These are phyloP conservation scores for Chymomyza procnemis DNA, from an alignment of 2,888 invertebrate genomes.

Conservation along the genomic window DNA sequence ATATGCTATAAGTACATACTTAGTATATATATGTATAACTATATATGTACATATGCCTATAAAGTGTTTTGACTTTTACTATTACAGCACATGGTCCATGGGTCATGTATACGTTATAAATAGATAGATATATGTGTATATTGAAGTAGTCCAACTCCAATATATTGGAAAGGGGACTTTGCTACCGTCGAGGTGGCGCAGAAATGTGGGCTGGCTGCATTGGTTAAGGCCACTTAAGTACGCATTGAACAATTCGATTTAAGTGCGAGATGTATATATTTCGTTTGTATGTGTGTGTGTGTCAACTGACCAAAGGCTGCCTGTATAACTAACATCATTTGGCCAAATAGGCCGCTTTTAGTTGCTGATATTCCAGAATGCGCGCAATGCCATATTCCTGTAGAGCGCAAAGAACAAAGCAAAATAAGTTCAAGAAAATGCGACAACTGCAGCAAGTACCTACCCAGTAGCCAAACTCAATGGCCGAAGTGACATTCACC, in stretches of 20 bases:
- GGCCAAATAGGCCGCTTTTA: slow-evolving; percentile 60
- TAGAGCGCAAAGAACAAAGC: slow-evolving; percentile 10
- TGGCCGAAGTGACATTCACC: slow-evolving; percentile 91
- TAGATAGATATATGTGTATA: too few relatives aligned
- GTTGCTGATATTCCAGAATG: slow-evolving; percentile 70
- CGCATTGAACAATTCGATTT: slow-evolving; percentile 48
- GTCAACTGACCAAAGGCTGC: slow-evolving; percentile 8
- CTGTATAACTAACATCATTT: slow-evolving; percentile 32
- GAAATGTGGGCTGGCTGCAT: neutral
- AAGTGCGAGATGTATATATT: slow-evolving; percentile 42
- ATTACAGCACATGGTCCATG: slow-evolving; percentile 16
- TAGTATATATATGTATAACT: slow-evolving; percentile 14
- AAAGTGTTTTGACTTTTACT: slow-evolving; percentile 8
- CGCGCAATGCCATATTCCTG: slow-evolving; percentile 75
- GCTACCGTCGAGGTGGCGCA: neutral
- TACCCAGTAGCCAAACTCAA: slow-evolving; percentile 97
- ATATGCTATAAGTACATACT: slow-evolving; percentile 22
- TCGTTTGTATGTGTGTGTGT: neutral
- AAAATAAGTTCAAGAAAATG: neutral
- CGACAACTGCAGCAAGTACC: slow-evolving; percentile 75
- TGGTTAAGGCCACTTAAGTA: slow-evolving; percentile 61
- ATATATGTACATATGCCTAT: slow-evolving; percentile 16
- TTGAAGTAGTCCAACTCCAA: neutral
- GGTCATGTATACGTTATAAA: neutral
- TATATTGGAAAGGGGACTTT: neutral